A percentile compares a stretch with the other conserved stretches of the same genome.
Conservation (phyloP, 2,797 vertebrate species). For the Caiman crocodilus region DNA sequence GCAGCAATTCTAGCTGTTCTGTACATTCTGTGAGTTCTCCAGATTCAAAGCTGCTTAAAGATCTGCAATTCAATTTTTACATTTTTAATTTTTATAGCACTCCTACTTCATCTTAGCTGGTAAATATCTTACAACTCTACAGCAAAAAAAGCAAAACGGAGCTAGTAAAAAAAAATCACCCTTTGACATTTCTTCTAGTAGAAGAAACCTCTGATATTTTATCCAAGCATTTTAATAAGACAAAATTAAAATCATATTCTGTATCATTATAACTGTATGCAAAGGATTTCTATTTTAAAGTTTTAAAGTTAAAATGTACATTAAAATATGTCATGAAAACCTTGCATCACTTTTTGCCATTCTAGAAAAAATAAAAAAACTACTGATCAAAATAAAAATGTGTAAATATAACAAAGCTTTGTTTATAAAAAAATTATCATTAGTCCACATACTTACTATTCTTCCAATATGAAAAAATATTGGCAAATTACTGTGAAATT, state of each 20-base stretch:
- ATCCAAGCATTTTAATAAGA: neutral
- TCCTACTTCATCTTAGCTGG: neutral
- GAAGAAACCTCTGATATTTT: neutral
- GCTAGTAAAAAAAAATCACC: neutral
- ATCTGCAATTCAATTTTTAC: slow-evolving; percentile 81
- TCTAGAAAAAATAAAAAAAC: neutral
- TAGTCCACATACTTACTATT: neutral
- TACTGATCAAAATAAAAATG: too few relatives aligned
- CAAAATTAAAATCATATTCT: neutral
- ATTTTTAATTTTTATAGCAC: slow-evolving; percentile 50
- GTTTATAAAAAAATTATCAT: neutral
- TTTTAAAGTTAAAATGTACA: neutral
- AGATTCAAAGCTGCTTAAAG: slow-evolving; percentile 93
- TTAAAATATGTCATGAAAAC: neutral
- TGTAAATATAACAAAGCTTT: neutral
- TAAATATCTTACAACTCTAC: neutral
- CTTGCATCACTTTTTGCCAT: neutral
- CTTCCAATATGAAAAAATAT: neutral
- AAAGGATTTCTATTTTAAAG: neutral
- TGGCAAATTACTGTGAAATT: neutral
- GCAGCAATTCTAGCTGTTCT: slow-evolving; percentile 93
- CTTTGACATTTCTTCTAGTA: neutral
- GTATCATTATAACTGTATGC: neutral
- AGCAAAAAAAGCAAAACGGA: neutral
- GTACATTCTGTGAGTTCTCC: slow-evolving; percentile 91